Base-by-base conservation (phyloP, 1,140 invertebrate genomes). In the Achatina immaculata region DNA sequence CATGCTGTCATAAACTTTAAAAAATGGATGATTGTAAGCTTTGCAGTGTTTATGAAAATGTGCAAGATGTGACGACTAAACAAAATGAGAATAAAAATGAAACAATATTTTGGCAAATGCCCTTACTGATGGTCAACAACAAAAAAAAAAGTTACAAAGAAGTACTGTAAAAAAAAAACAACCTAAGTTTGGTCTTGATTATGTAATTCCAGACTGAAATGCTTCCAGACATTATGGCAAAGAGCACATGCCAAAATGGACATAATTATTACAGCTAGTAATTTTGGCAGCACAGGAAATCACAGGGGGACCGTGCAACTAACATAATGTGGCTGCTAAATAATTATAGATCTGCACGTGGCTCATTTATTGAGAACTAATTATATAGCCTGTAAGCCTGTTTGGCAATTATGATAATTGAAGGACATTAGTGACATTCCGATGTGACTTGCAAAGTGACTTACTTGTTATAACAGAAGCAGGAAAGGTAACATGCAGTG, bases 401-500 rank as follows among this genome's bases (percentile, higher is more conserved):
- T 45, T 21, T 14, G 6, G 24, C 42, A 31, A 11, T 16, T 72
- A 11, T 42, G 28, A 31, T 51, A 24, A 31, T 48, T 43, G 38
- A 9, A 42, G 19, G 14, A 34, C 38, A 36, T 19, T 21, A 40
- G 40, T 16, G 40, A 38, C 48, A 51, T 11, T 14, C 48, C 11
- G 28, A 66, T 7, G 9, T 66, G 28, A 75, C 21, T n/a, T n/a
- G n/a, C 1, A 28, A 55, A 28, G 4, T 24, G 16, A 80, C 78
- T 80, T 58, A 80, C 78, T 58, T 48, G n/a, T 40, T 2, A 28
- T 66, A 28, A 28, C 0, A 40, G n/a, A 51, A 45, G 66, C 65
- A n/a, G 78, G 78, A 34, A 80, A 80, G 3, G 34, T 55, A 21
- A 80, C 68, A 40, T 80, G 78, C 14, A 80, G 28, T 1, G 78